A percentile compares a stretch with the other conserved stretches of the same genome.
phyloP scores from a whole-genome alignment of 2,888 invertebrate species.

The Cecidostiba fungosa region DNA sequence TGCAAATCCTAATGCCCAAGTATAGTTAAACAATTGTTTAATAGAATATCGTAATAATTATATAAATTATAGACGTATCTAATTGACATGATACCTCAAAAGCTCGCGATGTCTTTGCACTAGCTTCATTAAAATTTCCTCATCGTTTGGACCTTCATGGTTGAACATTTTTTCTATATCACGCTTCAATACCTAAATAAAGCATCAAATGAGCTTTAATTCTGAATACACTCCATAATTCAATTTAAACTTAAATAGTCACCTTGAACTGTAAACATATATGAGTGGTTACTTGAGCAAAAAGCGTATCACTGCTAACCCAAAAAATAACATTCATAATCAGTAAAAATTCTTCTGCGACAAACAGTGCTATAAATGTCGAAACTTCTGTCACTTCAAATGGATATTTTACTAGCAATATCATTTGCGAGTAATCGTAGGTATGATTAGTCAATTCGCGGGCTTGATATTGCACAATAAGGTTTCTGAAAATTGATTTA shows the following conservation, averaged over 20 bases:
- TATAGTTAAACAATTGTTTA: not conserved
- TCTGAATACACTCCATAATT: not conserved
- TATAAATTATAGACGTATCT: not conserved
- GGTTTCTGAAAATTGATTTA: not conserved
- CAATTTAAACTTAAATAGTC: not conserved
- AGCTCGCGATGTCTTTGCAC: slow-evolving; percentile 9
- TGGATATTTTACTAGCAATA: slow-evolving; percentile 10
- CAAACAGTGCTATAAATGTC: not conserved
- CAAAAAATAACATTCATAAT: not conserved
- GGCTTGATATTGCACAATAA: not conserved
- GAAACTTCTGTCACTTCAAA: not conserved
- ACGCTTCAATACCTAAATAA: not conserved
- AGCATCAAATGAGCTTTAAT: not conserved
- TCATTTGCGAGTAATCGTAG: not conserved
- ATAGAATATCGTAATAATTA: not conserved
- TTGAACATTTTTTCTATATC: not conserved
- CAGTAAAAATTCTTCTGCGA: not conserved
- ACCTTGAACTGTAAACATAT: slow-evolving; percentile 12
- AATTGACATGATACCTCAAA: not conserved
- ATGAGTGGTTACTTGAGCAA: slow-evolving; percentile 8
- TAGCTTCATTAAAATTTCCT: not conserved
- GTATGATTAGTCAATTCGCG: not conserved
- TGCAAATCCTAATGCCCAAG: not conserved
- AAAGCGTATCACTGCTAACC: not conserved
- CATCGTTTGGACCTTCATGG: not conserved